Evolutionary conservation across 2,113 vertebrate species (phyloP), one percentile per base, ranked within the genome.

Genomic region (Chloropsis cyanopogon): DNA sequence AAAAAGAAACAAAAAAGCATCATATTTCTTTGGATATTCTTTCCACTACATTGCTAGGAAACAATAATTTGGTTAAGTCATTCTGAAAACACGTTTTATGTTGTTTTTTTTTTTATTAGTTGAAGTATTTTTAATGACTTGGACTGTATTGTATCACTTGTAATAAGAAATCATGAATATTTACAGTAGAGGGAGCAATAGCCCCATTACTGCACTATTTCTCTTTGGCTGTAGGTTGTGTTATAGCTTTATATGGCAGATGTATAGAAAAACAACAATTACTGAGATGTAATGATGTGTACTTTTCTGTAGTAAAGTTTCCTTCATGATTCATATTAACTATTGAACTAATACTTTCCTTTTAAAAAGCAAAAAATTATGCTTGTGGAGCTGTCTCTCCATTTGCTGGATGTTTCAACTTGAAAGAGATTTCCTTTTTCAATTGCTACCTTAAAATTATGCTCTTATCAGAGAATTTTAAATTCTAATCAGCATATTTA

Each of bases 161-260:
- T 65, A 53, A 31, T 64, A 89, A 78, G 82, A 86, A 95, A 82
- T 80, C 73, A 86, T 86, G 79, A 68, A 56, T 79, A 79, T 97
- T 97, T 97, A 97, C 98, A 95, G 96, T 95, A 98, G 98, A 97
- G 97, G 98, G 97, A 98, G 98, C 98, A 98, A 68, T 97, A 97
- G 81, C 86, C 97, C 93, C 59, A n/a, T 82, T 59, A 49, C 96
- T 97, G 73, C 35, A 82, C 17, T 73, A 10, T 76, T 96, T 79
- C 68, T 73, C 53, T 66, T 57, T 73, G 70, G 73, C 64, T 72
- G 28, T 81, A 77, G 39, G 76, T 79, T 77, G 35, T 91, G 47
- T 86, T 88, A 71, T 5, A 93, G 42, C 72, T 88, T 93, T 82
- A 28, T 86, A 42, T 14, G 80, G 88, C 71, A 85, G 63, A 73